These are phyloP conservation scores for Thymelicus lineola DNA, from an alignment of 2,888 invertebrate genomes.

Conservation along the genomic window DNA sequence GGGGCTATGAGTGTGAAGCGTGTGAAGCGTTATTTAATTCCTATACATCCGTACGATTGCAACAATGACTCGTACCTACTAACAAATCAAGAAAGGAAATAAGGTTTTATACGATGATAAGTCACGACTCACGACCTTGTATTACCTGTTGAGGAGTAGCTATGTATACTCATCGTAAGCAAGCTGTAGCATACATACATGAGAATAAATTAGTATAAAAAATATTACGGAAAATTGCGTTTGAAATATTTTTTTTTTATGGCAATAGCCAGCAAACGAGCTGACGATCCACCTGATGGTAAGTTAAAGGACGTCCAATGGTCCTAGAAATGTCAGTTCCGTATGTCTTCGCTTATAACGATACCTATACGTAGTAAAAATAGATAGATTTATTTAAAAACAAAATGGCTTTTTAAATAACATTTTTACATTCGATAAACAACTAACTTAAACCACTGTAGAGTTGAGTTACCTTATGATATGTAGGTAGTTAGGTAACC, in stretches of 20 bases:
- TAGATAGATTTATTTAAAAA: too few relatives aligned
- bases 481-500: too few relatives aligned
- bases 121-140: not conserved
- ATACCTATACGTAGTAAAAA: not conserved
- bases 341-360: not conserved
- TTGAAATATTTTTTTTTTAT: not conserved
- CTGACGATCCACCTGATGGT: too few relatives aligned
- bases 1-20: too few relatives aligned
- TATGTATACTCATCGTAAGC: not conserved
- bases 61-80: too few relatives aligned
- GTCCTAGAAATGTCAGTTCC: not conserved
- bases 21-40: too few relatives aligned
- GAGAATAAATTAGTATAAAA: not conserved
- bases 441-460: too few relatives aligned
- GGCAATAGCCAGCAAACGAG: too few relatives aligned
- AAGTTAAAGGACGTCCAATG: not conserved
- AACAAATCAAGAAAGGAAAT: not conserved
- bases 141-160: not conserved
- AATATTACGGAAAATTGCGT: not conserved
- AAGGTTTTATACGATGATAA: not conserved
- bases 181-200: not conserved
- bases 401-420: too few relatives aligned
- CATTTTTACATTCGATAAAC: too few relatives aligned
- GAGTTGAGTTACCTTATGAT: too few relatives aligned
- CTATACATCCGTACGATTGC: not conserved